Conservation (phyloP, 2,888 invertebrate species). For the Ctena decussata region DNA sequence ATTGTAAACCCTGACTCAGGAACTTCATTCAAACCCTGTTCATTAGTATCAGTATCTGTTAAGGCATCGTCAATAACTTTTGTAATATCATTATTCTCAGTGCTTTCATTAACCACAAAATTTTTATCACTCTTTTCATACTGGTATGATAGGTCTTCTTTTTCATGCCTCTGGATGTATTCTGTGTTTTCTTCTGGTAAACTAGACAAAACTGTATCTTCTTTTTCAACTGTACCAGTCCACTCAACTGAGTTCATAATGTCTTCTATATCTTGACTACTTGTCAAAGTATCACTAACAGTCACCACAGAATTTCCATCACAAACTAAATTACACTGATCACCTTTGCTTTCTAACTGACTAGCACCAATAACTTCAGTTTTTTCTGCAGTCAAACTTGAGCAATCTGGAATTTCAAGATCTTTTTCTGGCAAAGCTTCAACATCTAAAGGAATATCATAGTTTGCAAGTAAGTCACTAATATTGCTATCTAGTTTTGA, state of each 20-base stretch:
- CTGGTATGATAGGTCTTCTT: not conserved
- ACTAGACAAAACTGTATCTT: not conserved
- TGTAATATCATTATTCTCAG: not conserved
- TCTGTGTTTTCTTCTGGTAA: not conserved
- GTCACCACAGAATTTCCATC: not conserved
- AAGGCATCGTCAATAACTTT: not conserved
- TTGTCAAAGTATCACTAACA: not conserved
- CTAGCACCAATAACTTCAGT: not conserved
- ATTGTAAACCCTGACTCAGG: no score
- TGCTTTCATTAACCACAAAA: not conserved
- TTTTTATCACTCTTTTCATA: not conserved
- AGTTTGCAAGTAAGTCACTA: not conserved
- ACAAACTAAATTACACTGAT: not conserved
- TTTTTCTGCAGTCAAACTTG: not conserved
- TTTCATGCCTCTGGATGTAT: not conserved
- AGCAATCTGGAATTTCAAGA: not conserved
- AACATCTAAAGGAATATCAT: not conserved
- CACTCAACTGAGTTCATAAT: not conserved
- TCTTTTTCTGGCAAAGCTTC: not conserved
- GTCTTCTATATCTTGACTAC: not conserved
- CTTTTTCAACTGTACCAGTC: not conserved
- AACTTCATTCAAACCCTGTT: not conserved
- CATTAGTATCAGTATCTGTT: not conserved
- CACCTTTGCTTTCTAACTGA: not conserved
- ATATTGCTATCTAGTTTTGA: not conserved